Percentiles rank a stretch among this genome's conserved stretches.
These are phyloP conservation scores for Argya squamiceps DNA, from an alignment of 2,797 vertebrate genomes.

Conservation along the genomic window DNA sequence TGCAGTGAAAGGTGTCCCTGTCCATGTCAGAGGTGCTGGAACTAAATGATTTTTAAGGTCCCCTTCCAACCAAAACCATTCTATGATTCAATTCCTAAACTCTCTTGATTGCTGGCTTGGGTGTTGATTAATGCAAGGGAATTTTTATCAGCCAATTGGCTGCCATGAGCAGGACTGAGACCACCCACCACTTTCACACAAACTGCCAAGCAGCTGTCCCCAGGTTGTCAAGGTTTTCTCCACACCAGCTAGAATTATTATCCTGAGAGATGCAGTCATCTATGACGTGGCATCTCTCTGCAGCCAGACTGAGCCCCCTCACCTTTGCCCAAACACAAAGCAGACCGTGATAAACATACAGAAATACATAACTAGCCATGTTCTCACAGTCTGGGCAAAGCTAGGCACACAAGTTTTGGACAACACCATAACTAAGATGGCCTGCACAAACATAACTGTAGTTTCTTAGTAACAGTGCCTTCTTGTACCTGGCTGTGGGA, in stretches of 20 bases:
- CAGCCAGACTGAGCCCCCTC: not conserved
- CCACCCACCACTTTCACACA: not conserved
- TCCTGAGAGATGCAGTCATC: not conserved
- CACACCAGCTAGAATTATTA: not conserved
- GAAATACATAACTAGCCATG: not conserved
- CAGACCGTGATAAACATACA: not conserved
- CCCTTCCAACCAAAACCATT: not conserved
- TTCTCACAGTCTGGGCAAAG: not conserved
- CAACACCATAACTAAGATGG: not conserved
- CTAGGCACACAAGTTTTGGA: not conserved
- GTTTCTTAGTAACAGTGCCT: not conserved
- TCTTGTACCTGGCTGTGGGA: not conserved
- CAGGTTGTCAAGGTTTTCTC: not conserved
- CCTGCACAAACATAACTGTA: not conserved
- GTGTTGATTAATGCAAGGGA: not conserved
- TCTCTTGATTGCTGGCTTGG: not conserved
- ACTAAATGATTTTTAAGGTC: not conserved
- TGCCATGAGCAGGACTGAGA: not conserved
- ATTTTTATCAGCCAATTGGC: slow-evolving; percentile 11
- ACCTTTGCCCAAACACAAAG: fast-evolving
- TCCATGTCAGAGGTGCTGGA: not conserved
- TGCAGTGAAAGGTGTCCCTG: not conserved
- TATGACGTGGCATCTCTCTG: not conserved
- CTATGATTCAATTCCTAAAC: not conserved
- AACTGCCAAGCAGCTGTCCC: not conserved